Conservation (phyloP, 1,140 invertebrate genomes). For the Ephestia elutella region DNA sequence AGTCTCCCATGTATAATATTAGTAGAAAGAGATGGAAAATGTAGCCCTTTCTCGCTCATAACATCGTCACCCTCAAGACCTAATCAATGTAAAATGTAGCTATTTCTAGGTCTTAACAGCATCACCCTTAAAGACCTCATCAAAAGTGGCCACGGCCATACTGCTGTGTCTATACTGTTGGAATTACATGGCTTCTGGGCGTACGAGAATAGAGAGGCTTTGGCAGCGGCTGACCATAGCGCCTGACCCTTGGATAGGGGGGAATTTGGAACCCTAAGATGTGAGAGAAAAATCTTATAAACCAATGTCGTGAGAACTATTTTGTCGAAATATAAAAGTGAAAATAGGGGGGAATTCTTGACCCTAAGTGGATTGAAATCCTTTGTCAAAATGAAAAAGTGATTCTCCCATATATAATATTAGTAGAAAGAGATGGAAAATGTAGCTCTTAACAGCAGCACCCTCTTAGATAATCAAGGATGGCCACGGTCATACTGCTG, state of each 20-base stretch:
- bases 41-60: too few relatives aligned
- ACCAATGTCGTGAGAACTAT: too few relatives aligned
- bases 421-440: too few relatives aligned
- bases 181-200: slow-evolving; percentile 98
- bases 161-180: slow-evolving; percentile 94
- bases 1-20: too few relatives aligned
- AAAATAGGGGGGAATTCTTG: neutral
- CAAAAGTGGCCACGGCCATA: slow-evolving; percentile 91
- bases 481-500: slow-evolving; percentile 95
- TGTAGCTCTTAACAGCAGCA: too few relatives aligned
- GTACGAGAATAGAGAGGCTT: slow-evolving; percentile 93
- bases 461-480: slow-evolving; percentile 86
- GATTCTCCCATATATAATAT: too few relatives aligned
- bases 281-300: neutral
- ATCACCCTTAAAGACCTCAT: slow-evolving; percentile 93
- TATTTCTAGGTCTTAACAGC: too few relatives aligned
- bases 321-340: too few relatives aligned
- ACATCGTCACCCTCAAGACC: slow-evolving; percentile 93
- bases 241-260: slow-evolving; percentile 28
- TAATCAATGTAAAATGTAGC: too few relatives aligned
- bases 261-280: neutral
- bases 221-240: slow-evolving; percentile 76
- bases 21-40: too few relatives aligned
- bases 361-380: too few relatives aligned
- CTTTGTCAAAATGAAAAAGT: too few relatives aligned